phyloP scores from a whole-genome alignment of 2,113 vertebrate genomes.

The Falco punctatus region DNA sequence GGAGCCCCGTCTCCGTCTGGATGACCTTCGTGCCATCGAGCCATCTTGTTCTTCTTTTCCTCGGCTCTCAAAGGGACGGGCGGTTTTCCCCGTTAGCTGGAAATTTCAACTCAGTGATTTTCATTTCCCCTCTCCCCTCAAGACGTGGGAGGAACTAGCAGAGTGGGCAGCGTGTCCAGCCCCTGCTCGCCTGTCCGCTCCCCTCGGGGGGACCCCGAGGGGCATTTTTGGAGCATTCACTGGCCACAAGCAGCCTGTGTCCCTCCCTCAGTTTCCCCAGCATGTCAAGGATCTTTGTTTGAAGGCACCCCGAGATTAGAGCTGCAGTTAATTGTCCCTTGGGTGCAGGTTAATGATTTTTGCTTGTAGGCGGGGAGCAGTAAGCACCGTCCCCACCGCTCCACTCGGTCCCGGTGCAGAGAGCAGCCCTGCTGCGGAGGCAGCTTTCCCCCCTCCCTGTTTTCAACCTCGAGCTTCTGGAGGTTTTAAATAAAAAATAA shows the following conservation, averaged over 20 bases:
- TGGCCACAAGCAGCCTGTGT: accelerated
- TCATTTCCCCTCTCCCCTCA: background rate
- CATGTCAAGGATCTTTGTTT: accelerated
- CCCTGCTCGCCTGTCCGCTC: background rate
- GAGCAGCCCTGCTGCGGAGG: background rate
- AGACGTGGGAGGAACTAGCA: background rate
- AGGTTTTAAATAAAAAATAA: background rate
- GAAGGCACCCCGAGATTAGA: background rate
- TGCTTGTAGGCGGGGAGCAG: background rate
- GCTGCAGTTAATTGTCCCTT: accelerated
- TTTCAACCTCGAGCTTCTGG: background rate
- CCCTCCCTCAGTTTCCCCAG: background rate
- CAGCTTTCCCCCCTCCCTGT: background rate
- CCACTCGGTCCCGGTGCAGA: background rate
- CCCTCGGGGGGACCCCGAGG: accelerated
- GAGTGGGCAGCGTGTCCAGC: background rate
- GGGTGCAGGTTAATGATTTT: background rate
- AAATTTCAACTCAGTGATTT: background rate
- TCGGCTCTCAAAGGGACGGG: accelerated
- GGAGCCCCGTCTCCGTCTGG: background rate
- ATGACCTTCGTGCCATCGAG: background rate
- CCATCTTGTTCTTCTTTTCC: accelerated
- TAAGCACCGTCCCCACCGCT: accelerated
- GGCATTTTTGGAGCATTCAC: background rate
- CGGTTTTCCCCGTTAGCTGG: background rate